Evolutionary conservation across 30 jellyfish, hydroid and myxozoan genomes (phyloP).

Genomic region (Hydractinia echinata): DNA sequence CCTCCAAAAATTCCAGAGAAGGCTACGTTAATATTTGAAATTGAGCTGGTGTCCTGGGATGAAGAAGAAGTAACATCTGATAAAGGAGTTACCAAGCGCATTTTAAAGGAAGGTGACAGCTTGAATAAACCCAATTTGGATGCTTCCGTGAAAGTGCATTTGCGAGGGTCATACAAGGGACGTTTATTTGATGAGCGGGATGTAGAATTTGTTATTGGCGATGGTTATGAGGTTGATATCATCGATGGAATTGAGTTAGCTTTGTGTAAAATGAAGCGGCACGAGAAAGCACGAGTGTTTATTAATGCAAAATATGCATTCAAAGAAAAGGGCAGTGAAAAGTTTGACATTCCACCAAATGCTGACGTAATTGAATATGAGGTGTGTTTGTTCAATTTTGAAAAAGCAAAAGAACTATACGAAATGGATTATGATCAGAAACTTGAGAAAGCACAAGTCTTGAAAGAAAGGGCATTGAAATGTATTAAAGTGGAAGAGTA

Average conservation of each 20-base stretch:
- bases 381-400: constrained; percentile 58
- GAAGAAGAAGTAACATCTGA: constrained; percentile 74
- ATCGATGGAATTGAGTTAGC: constrained; percentile 81
- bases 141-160: constrained; percentile 68
- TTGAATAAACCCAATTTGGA: constrained; percentile 71
- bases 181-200: constrained; percentile 75
- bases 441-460: constrained; percentile 45
- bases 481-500: constrained; percentile 39
- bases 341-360: constrained; percentile 66
- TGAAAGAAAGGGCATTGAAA: constrained; percentile 45
- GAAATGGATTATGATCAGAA: constrained; percentile 81
- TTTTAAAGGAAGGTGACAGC: constrained; percentile 73
- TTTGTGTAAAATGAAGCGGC: constrained; percentile 67
- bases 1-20: constrained; percentile 90
- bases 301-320: constrained; percentile 60
- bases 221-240: constrained; percentile 64
- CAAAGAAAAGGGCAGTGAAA: constrained; percentile 60
- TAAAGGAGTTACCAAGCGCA: constrained; percentile 65
- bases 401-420: constrained; percentile 68
- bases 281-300: constrained; percentile 51
- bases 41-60: constrained; percentile 66
- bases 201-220: constrained; percentile 68
- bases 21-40: constrained; percentile 72
- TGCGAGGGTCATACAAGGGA: constrained; percentile 73
- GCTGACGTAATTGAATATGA: constrained; percentile 68